phyloP scores from a whole-genome alignment of 2,113 vertebrate genomes.

The Fregata magnificens region DNA sequence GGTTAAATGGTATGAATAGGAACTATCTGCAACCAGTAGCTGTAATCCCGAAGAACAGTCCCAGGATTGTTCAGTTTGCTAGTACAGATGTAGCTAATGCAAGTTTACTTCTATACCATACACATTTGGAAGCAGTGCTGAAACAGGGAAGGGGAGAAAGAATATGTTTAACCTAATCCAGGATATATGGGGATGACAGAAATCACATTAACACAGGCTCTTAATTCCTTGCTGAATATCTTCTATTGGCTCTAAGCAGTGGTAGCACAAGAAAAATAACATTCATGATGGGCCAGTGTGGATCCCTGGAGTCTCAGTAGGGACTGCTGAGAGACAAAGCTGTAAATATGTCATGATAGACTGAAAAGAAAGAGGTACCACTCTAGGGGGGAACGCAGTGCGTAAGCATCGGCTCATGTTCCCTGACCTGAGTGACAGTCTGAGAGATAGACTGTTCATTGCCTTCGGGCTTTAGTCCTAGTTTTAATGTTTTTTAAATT shows the following conservation, averaged over 20 bases:
- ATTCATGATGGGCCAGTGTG: background rate
- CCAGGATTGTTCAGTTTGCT: background rate
- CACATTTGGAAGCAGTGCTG: background rate
- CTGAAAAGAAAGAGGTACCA: background rate
- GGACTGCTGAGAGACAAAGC: background rate
- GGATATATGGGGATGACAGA: slow-evolving; percentile 6
- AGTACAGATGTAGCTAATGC: background rate
- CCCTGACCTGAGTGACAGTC: background rate
- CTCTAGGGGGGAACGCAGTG: background rate
- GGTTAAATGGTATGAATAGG: background rate
- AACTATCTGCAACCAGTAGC: background rate
- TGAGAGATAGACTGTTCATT: background rate
- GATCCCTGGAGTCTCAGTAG: background rate
- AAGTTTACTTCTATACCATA: background rate
- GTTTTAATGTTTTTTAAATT: too few species aligned
- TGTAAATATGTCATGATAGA: background rate
- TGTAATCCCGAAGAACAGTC: background rate
- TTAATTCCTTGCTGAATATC: slow-evolving; percentile 15
- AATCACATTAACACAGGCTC: background rate
- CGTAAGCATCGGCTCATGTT: background rate
- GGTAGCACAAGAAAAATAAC: background rate
- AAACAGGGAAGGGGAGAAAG: background rate
- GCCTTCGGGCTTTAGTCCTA: background rate
- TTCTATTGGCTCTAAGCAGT: background rate
- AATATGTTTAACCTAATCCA: background rate